Evolutionary conservation across 2,113 vertebrate genomes (phyloP), one percentile per base, ranked within the genome.

Genomic region (Murina feae): DNA sequence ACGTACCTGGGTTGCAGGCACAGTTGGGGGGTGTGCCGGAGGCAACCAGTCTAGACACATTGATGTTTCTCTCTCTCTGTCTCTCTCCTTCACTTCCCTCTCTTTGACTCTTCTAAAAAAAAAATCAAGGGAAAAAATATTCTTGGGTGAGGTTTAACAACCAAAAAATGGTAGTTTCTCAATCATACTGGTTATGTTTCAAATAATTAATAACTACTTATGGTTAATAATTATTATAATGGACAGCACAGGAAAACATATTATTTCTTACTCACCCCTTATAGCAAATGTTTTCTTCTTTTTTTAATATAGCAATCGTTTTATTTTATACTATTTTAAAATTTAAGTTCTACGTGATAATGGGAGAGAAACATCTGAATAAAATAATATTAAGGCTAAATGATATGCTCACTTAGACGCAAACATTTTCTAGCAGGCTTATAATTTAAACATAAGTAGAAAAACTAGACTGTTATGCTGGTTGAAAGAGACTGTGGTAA

Each of bases 371-470:
- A 5, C 35, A 71, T 17, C 39, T 60, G 32, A 92, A 94, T 11
- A 6, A 60, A 74, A 37, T 21, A 49, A 55, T n/a, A 9, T 32
- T 63, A 79, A 58, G n/a, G 20, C 11, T 66, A 53, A 79, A 80
- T 32, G 17, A 75, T 85, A 65, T 42, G 74, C 1, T 51, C 58
- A 90, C 47, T 42, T 21, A 4, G 35, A 96, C 11, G 39, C 16
- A 93, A 32, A 60, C 28, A 60, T 25, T 53, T 82, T 95, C 94
- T 0, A 86, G 0, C 0, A 69, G 16, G 14, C 65, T 81, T 88
- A 32, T 68, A 51, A 75, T 79, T 87, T 47, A 79, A 60, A 94
- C 74, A 95, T 82, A 93, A 92, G 66, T 47, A 69, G 53, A 49
- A 95, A 51, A 97, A 91, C 39, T 9, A 0, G 25, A 95, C 68